Evolutionary conservation across 2,888 invertebrate genomes (phyloP), one percentile per base, ranked within the genome.

Genomic region (Onthophagus sagittarius): DNA sequence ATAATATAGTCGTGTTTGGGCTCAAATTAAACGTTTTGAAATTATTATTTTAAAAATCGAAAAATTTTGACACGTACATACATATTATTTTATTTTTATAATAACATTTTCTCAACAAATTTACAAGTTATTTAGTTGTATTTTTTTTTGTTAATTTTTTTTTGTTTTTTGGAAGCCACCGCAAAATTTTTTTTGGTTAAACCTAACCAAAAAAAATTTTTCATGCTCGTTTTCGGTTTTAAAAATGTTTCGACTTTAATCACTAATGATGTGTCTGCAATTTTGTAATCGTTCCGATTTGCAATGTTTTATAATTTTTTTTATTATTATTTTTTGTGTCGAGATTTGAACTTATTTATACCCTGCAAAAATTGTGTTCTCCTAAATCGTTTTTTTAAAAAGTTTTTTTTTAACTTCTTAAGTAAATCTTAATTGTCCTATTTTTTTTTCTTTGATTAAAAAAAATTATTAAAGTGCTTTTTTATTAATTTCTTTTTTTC

Each of bases 261-360:
- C 79, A 78, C 83, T 84, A 84, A 80, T 85, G 84, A 84, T 84
- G 84, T 84, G 84, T 84, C 83, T 80, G 82, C 77, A 80, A 77
- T 78, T 77, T 78, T 78, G 77, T 78, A 77, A 82, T 83, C 82
- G 81, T 82, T 76, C 75, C 72, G 75, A 77, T 74, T 72, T 73
- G 65, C 70, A 71, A 70, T 71, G 75, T 75, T 71, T 71, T 32
- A 62, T 53, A 32, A 9, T n/a, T 63, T 70, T 73, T 80, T 79
- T 79, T 32, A 79, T 53, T 53, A 53, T 53, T 53, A 53, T 53
- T 53, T 53, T 53, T 53, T 53, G 39, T 53, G 39, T 53, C 39
- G 39, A 23, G 23, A 53, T 82, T 82, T 80, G 82, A 82, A 82
- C 82, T 82, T 81, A 78, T 76, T 78, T 79, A 77, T 84, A 84